These are phyloP conservation scores for Eretmocerus hayati DNA, from an alignment of 2,888 invertebrate species.

Conservation along the genomic window DNA sequence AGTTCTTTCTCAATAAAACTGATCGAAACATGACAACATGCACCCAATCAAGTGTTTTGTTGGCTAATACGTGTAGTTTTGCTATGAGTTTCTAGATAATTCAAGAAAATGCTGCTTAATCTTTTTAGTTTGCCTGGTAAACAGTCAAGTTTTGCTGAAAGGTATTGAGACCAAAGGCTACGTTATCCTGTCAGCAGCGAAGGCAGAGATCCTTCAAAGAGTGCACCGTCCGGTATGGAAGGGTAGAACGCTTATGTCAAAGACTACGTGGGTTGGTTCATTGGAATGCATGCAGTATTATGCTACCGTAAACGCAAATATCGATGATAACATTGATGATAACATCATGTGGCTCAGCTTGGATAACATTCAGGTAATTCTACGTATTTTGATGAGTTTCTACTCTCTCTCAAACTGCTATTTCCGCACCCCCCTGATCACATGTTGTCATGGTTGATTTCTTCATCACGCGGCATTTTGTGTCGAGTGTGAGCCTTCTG, in stretches of 20 bases:
- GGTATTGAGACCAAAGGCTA: conserved; percentile 97
- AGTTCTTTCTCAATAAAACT: no score
- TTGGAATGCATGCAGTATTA: conserved; percentile 99
- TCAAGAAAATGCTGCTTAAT: conserved; percentile 15
- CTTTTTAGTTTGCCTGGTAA: conserved; percentile 73
- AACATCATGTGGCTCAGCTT: conserved; percentile 95
- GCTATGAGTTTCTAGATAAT: background rate
- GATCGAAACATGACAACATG: no score
- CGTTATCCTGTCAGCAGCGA: conserved; percentile 92
- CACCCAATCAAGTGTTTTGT: no score
- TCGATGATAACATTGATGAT: conserved; percentile 53
- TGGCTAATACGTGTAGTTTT: no score
- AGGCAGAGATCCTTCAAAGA: conserved; percentile 87
- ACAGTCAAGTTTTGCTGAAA: conserved; percentile 88
- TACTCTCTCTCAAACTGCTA: background rate
- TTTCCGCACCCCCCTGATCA: no score
- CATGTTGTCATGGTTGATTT: no score
- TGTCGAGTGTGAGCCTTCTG: no score
- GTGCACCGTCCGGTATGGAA: conserved; percentile 85
- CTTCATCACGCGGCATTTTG: no score
- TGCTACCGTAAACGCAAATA: conserved; percentile 82
- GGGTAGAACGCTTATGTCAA: conserved; percentile 78
- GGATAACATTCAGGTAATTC: conserved; percentile 73
- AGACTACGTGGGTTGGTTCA: conserved; percentile 92
- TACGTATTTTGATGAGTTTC: conserved; percentile 1